Evolutionary conservation across 1,140 invertebrate species (phyloP).

Genomic region (Glossosoma conforme): DNA sequence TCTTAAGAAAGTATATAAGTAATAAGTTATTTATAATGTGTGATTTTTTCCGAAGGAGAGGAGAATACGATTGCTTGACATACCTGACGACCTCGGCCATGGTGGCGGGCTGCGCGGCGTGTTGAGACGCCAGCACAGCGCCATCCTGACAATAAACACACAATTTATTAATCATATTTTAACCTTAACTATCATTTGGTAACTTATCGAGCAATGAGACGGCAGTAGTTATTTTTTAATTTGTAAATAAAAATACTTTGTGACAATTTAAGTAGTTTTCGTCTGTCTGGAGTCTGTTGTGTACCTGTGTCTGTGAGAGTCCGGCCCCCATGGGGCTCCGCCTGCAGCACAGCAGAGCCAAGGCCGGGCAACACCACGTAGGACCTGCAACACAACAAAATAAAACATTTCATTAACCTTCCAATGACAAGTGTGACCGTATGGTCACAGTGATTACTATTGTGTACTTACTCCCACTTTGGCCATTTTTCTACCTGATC

Average conservation of each 20-base stretch:
- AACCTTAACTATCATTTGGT: no score
- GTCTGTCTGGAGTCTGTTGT: no score
- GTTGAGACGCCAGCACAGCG: slow-evolving; percentile 40
- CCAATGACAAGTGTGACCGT: not conserved
- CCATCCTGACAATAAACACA: slow-evolving; percentile 46
- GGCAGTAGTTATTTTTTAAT: not conserved
- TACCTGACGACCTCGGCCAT: slow-evolving; percentile 50
- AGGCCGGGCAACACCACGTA: slow-evolving; percentile 38
- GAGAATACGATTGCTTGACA: not conserved
- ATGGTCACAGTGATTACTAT: no score
- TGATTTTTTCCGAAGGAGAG: no score
- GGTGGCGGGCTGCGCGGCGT: slow-evolving; percentile 40
- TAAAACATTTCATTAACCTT: not conserved
- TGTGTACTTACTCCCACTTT: no score
- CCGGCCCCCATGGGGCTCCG: slow-evolving; percentile 47
- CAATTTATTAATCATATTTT: no score
- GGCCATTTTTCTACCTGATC: no score
- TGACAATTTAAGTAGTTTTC: no score
- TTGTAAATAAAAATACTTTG: not conserved
- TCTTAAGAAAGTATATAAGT: not conserved
- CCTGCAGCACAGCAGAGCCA: slow-evolving; percentile 48
- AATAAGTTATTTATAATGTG: not conserved
- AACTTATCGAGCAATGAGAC: no score
- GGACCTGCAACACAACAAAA: slow-evolving; percentile 18
- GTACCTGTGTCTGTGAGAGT: slow-evolving; percentile 44